Conservation (phyloP, 2,888 invertebrate species). For the Catotricha subobsoleta region DNA sequence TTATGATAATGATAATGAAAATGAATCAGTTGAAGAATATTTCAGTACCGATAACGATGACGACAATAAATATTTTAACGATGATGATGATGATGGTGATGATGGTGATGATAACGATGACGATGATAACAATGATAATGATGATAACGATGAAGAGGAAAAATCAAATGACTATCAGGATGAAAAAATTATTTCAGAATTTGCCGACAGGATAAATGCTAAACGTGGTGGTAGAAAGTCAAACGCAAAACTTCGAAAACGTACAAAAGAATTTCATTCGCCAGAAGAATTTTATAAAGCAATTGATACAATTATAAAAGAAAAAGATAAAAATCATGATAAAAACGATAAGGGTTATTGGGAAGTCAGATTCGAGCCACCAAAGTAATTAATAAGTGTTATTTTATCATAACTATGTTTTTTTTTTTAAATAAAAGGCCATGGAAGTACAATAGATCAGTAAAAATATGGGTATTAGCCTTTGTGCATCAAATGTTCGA, state of each 20-base stretch:
- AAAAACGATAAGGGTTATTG: background rate
- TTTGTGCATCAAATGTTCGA: too few relatives aligned
- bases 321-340: slow-evolving; percentile 1
- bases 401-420: too few relatives aligned
- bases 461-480: too few relatives aligned
- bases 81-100: slow-evolving; percentile 18
- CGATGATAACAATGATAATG: slow-evolving; percentile 13
- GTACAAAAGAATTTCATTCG: background rate
- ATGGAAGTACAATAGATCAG: too few relatives aligned
- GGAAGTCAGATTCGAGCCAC: background rate
- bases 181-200: too few relatives aligned
- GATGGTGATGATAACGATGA: slow-evolving; percentile 17
- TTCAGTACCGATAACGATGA: too few relatives aligned
- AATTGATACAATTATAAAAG: slow-evolving; percentile 1
- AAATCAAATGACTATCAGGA: slow-evolving; percentile 12
- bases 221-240: too few relatives aligned
- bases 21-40: too few relatives aligned
- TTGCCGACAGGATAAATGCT: too few relatives aligned
- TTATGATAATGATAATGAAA: background rate
- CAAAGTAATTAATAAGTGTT: too few relatives aligned
- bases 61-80: background rate
- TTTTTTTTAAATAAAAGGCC: too few relatives aligned
- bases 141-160: slow-evolving; percentile 15
- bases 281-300: slow-evolving; percentile 1
- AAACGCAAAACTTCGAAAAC: background rate